A percentile compares a stretch with the other conserved stretches of the same genome.
These are phyloP conservation scores for Tenebrio molitor DNA, from an alignment of 1,140 invertebrate species.

Conservation along the genomic window DNA sequence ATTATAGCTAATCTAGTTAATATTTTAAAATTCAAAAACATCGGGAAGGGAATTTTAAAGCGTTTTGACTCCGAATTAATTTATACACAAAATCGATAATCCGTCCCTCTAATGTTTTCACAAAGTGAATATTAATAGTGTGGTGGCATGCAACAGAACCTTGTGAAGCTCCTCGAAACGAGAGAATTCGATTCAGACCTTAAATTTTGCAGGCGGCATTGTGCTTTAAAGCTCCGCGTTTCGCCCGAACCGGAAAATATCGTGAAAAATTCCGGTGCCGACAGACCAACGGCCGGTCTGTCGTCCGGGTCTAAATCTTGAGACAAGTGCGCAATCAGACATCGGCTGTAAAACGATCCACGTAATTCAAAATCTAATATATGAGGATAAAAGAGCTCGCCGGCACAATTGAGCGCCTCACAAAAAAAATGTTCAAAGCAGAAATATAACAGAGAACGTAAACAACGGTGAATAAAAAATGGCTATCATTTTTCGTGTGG, in stretches of 20 bases:
- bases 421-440: slow-evolving; percentile 26
- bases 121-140: slow-evolving; percentile 2
- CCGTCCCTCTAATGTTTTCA: neutral
- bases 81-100: neutral
- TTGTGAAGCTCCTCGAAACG: too few relatives aligned
- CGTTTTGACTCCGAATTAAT: neutral
- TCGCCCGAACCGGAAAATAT: too few relatives aligned
- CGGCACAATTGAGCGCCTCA: slow-evolving; percentile 29
- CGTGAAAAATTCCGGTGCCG: too few relatives aligned
- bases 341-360: neutral
- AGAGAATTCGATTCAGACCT: too few relatives aligned
- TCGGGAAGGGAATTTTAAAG: neutral
- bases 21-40: neutral
- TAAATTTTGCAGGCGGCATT: too few relatives aligned
- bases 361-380: neutral
- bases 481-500: slow-evolving; percentile 52
- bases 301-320: too few relatives aligned
- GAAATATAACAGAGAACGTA: slow-evolving; percentile 51
- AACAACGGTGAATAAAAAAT: slow-evolving; percentile 56
- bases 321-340: neutral
- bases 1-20: neutral
- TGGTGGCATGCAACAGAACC: neutral
- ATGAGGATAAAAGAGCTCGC: neutral
- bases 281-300: too few relatives aligned
- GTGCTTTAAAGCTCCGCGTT: too few relatives aligned